Evolutionary conservation across 2,113 vertebrate genomes (phyloP).

Genomic region (Ursus arctos): DNA sequence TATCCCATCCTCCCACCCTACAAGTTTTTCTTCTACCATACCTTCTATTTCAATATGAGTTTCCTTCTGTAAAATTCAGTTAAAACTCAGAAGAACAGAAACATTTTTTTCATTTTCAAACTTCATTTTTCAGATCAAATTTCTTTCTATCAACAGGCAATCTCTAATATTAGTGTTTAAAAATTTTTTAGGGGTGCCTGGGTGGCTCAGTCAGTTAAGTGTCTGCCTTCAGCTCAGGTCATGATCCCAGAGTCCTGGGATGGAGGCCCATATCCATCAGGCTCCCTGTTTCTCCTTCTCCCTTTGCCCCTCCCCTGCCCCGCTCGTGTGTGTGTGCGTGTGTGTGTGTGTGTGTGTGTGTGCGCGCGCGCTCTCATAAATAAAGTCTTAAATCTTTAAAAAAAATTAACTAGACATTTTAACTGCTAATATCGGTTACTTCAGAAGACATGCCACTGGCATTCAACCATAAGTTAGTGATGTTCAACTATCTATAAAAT

Average conservation of each 20-base stretch:
- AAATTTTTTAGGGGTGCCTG: neutral
- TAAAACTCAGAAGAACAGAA: conserved; percentile 17
- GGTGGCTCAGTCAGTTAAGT: neutral
- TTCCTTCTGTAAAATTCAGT: conserved; percentile 49
- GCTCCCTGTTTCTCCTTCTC: neutral
- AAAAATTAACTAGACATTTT: neutral
- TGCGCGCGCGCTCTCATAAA: neutral
- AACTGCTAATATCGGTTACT: conserved; percentile 51
- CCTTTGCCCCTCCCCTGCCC: neutral
- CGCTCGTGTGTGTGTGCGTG: too few species aligned
- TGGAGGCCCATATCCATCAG: neutral
- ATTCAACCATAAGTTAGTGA: conserved; percentile 30
- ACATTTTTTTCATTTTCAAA: neutral
- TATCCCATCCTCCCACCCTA: neutral
- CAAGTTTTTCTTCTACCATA: conserved; percentile 55
- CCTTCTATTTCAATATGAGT: conserved; percentile 26
- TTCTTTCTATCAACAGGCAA: neutral
- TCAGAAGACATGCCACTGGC: conserved; percentile 24
- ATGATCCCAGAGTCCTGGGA: neutral
- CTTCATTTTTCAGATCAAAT: conserved; percentile 40
- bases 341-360: too few species aligned
- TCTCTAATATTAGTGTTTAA: neutral
- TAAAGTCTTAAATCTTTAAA: neutral
- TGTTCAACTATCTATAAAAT: neutral
- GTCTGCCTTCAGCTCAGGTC: neutral